Evolutionary conservation across 2,888 invertebrate genomes (phyloP), one percentile per base, ranked within the genome.

Genomic region (Amaurobius ferox): DNA sequence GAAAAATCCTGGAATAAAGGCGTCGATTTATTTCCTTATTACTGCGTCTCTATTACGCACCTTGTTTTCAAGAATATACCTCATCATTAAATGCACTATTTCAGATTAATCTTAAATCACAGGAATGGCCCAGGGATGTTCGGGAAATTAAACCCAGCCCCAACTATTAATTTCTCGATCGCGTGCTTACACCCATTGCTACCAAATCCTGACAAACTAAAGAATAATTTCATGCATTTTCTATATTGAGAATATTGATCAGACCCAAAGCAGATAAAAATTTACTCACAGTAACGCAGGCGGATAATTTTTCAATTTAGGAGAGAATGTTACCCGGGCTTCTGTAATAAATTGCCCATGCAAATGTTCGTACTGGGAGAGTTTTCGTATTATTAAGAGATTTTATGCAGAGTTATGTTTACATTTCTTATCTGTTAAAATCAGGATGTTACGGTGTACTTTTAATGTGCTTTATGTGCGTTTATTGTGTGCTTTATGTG

Each of bases 251-350:
- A 55, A 55, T 55, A 55, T 55, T 55, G 55, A 55, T 55, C 23
- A 19, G 6, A n/a, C 44, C 13, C 11, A 16, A 2, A 23, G 2
- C 55, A 5, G 55, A 55, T 55, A 23, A 23, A 55, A 55, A 23
- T 55, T 55, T 55, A 55, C 23, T 55, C 55, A 55, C 19, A 55
- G 23, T 11, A 55, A 55, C 13, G 19, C 5, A 23, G 16, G 19
- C 23, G 55, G 55, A 55, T 55, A 55, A 55, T 55, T 23, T 55
- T 55, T 55, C 55, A 55, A 55, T 55, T 55, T 55, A 55, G 55
- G 16, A 44, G 23, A 55, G 19, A 55, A 55, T 55, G 55, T 55
- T 55, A 23, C 55, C 16, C 55, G 19, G 23, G 19, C 5, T 55
- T 55, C 23, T 55, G 19, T 55, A 55, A 19, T 23, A 23, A 55